Evolutionary conservation across 1,140 invertebrate species (phyloP).

Genomic region (Helicoverpa zea): DNA sequence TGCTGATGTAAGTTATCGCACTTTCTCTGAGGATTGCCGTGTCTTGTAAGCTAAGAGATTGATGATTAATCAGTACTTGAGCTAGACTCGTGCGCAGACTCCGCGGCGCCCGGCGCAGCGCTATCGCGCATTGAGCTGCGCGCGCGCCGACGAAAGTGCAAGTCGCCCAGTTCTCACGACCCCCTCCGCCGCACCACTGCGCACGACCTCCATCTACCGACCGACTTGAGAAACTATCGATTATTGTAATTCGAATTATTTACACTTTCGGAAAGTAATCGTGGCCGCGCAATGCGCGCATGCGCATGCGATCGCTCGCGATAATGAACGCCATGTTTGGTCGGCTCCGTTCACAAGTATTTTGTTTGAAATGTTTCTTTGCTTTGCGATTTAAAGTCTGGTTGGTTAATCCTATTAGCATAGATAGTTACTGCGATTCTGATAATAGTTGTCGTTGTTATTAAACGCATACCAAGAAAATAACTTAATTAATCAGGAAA

Average conservation of each 20-base stretch:
- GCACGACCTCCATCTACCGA: conserved; percentile 49
- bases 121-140: conserved; percentile 64
- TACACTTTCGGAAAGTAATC: conserved; percentile 69
- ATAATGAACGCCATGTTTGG: conserved; percentile 61
- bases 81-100: conserved; percentile 75
- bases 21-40: conserved; percentile 61
- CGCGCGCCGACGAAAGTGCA: conserved; percentile 79
- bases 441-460: neutral
- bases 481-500: conserved; percentile 12
- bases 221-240: conserved; percentile 63
- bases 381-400: conserved; percentile 32
- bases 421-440: neutral
- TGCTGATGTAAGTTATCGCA: conserved; percentile 54
- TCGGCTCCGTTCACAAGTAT: conserved; percentile 28
- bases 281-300: conserved; percentile 44
- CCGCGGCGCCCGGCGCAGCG: conserved; percentile 63
- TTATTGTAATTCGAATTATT: conserved; percentile 71
- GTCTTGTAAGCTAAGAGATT: conserved; percentile 46
- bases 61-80: conserved; percentile 52
- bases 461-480: neutral
- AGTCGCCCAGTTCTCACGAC: conserved; percentile 81
- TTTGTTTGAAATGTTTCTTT: conserved; percentile 43
- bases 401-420: conserved; percentile 11
- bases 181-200: conserved; percentile 51
- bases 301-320: conserved; percentile 51